Base-by-base conservation (phyloP, 2,888 invertebrate species). In the Zelleria hepariella region DNA sequence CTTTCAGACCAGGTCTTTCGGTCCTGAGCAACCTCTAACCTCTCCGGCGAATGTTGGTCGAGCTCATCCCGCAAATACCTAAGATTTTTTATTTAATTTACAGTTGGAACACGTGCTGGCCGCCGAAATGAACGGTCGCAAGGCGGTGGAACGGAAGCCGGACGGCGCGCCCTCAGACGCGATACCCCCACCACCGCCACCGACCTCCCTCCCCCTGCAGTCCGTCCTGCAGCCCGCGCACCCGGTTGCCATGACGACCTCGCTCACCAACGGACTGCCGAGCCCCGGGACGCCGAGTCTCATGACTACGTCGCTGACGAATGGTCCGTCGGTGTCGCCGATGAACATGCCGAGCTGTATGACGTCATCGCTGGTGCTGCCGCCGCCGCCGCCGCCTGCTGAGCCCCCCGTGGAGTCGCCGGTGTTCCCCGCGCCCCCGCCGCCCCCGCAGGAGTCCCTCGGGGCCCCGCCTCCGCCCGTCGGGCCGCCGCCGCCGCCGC, bases 401-500 rank as follows among this genome's bases (percentile, higher is more conserved):
- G 75, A 75, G 59, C 68, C 66, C 7, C 60, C 64, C 4, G 78
- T 75, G 47, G 73, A 76, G 60, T 79, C 82, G 1, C 81, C 82
- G 1, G 71, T 69, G 62, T 79, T 79, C 69, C 82, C 83, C 25
- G 82, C 74, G 7, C 84, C 90, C n/a, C 88, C 91, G 2, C 86
- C 91, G 21, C 91, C 25, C 10, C 27, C 26, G 32, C n/a, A 25
- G 21, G n/a, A n/a, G 10, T 7, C 92, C 1, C 91, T 80, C 61
- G 60, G 93, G 58, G 80, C 95, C 32, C 32, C 32, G 49, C 95
- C 95, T 0, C 95, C 94, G 70, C 95, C 95, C 0, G 94, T 93
- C 1, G 93, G 91, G 61, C 93, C 93, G 0, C 94, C 94, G 3
- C 94, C 94, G 1, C 94, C 94, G 0, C 93, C 92, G 3, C 92